Evolutionary conservation across 2,888 invertebrate species (phyloP).

Genomic region (Cephus runcator): DNA sequence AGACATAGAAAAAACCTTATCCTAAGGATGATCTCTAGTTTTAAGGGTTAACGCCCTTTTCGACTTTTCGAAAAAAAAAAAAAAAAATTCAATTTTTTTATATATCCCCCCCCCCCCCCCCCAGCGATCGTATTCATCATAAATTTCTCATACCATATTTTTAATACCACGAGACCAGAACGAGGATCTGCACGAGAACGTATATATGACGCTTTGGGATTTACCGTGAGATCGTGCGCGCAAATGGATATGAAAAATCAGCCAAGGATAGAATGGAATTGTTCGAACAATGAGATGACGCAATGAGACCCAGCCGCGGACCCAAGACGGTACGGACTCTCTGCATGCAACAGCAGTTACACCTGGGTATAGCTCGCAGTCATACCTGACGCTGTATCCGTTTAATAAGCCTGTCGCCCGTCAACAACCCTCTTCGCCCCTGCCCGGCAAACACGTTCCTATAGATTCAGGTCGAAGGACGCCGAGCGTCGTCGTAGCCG

Average conservation of each 20-base stretch:
- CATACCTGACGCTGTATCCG: background rate
- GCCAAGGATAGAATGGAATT: constrained; percentile 42
- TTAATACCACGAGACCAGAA: constrained; percentile 21
- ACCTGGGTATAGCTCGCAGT: background rate
- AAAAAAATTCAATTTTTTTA: background rate
- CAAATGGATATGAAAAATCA: constrained; percentile 26
- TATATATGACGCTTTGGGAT: constrained; percentile 4
- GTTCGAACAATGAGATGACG: constrained; percentile 48
- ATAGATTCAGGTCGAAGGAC: background rate
- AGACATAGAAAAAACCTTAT: constrained; percentile 21
- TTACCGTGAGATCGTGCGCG: constrained; percentile 3
- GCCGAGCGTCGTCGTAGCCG: background rate
- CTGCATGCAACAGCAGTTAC: background rate
- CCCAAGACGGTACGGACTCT: background rate
- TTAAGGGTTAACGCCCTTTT: constrained; percentile 1
- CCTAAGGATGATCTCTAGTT: background rate
- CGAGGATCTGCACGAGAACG: constrained; percentile 13
- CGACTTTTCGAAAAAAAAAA: background rate
- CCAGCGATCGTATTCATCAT: background rate
- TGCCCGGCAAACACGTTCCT: background rate
- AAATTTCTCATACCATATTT: background rate
- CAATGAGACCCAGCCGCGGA: constrained; percentile 17
- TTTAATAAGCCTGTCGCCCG: background rate
- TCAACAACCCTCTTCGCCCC: background rate
- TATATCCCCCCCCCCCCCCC: background rate